These are phyloP conservation scores for Eurypyga helias DNA, from an alignment of 2,113 vertebrate species.

Conservation along the genomic window DNA sequence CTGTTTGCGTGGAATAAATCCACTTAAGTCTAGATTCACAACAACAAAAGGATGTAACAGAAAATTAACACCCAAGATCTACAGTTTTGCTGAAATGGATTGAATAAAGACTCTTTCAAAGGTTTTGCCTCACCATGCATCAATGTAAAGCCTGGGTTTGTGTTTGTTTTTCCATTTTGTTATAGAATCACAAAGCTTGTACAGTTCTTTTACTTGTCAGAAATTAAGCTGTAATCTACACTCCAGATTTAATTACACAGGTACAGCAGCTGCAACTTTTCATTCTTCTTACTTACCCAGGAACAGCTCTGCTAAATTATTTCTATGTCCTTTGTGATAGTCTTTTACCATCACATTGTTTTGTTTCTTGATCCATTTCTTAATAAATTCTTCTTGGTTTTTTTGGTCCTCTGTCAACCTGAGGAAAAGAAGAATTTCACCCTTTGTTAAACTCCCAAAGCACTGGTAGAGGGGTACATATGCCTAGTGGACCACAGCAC, in stretches of 20 bases:
- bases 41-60: background rate
- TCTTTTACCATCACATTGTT: background rate
- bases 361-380: background rate
- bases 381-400: background rate
- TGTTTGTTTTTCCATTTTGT: background rate
- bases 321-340: background rate
- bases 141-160: background rate
- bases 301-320: background rate
- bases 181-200: background rate
- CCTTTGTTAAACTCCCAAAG: background rate
- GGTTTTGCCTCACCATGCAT: background rate
- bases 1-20: background rate
- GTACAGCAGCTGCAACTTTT: background rate
- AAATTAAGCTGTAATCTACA: background rate
- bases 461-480: background rate
- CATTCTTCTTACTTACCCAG: background rate
- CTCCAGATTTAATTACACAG: background rate
- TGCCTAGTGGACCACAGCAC: background rate
- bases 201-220: background rate
- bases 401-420: background rate
- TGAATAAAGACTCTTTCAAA: background rate
- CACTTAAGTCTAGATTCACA: background rate
- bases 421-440: background rate
- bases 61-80: background rate
- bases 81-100: background rate